Base-by-base conservation (phyloP, 2,797 vertebrate genomes). In the Anguilla megastoma region DNA sequence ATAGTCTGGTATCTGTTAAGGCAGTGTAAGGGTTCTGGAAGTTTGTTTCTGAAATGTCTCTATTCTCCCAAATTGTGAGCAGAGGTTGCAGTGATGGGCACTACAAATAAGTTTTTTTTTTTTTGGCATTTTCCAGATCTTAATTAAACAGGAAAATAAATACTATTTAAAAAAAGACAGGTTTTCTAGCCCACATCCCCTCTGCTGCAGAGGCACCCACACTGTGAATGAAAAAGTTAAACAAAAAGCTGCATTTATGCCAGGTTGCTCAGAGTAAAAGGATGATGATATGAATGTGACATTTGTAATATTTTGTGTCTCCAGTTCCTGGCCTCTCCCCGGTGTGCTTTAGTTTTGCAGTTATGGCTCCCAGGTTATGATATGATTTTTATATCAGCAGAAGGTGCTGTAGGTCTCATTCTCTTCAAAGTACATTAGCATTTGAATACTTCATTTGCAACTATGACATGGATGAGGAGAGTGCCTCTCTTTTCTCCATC, bases 371-470 rank as follows among this genome's bases (percentile, higher is more conserved):
- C 14, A 5, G 71, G 33, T 76, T 41, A 36, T 18, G 33, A 76
- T 76, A 76, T 21, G 33, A 76, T 76, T 41, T 36, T 76, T 33
- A 76, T 1, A 80, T 80, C 48, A n/a, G 36, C 8, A 21, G n/a
- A 48, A 24, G 76, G 41, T 48, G 16, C 36, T 80, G 36, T 0
- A 21, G 36, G 36, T 80, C 76, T 45, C 3, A 14, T 79, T 14
- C 69, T 76, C 33, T 80, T 24, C 18, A 80, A 48, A 24, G 76
- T 1, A 14, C 76, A 80, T 80, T 80, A 48, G 36, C 76, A 80
- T 80, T 24, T 48, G 41, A 80, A 80, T 80, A 48, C 76, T 80
- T 80, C 4, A 45, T 80, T 80, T 80, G 76, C 76, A 80, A 48
- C 76, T 45, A 7, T 48, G 76, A 80, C 41, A 80, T 9, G 41